Base-by-base conservation (phyloP, 2,797 vertebrate species). In the Esox lucius region DNA sequence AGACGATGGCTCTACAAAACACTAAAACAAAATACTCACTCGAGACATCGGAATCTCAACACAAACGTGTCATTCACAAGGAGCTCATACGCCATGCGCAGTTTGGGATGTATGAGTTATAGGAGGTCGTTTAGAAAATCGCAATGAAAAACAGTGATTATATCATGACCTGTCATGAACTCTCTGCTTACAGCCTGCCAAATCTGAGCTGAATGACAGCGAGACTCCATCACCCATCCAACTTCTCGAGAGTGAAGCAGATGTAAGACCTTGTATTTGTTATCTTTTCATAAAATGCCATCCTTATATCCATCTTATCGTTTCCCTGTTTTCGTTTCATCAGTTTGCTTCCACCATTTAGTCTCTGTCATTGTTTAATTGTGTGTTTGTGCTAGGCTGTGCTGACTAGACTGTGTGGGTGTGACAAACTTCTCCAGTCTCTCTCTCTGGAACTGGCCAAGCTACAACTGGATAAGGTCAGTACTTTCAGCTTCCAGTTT, bases 371-470 rank as follows among this genome's bases (percentile, higher is more conserved):
- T 70, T 22, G 19, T 73, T 65, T 73, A 74, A 8, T 3, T 35
- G 15, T 56, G n/a, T 42, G 70, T 80, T 80, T 80, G 75, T 68
- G 12, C 49, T 87, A 97, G 96, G 92, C 90, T n/a, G 91, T 97
- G 69, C 71, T 97, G 89, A 97, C 95, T 24, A 94, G 94, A 82
- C 75, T 97, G 73, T 97, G 96, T 42, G 96, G 96, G 16, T 96
- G 96, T 89, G 96, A 97, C 90, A 95, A 95, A 83, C 90, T 96
- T 61, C 92, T 97, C 0, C 93, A 94, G 85, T 86, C 93, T 73
- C 89, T 97, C 61, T 95, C 95, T 70, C 79, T 93, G 3, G 94
- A 97, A 82, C 88, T 94, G 71, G 91, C 92, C 42, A 94, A 95
- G 78, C 91, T 95, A 62, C 93, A 94, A 84, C 90, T 93, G 81